Conservation (phyloP, 2,888 invertebrate species). For the Patella ulyssiponensis region DNA sequence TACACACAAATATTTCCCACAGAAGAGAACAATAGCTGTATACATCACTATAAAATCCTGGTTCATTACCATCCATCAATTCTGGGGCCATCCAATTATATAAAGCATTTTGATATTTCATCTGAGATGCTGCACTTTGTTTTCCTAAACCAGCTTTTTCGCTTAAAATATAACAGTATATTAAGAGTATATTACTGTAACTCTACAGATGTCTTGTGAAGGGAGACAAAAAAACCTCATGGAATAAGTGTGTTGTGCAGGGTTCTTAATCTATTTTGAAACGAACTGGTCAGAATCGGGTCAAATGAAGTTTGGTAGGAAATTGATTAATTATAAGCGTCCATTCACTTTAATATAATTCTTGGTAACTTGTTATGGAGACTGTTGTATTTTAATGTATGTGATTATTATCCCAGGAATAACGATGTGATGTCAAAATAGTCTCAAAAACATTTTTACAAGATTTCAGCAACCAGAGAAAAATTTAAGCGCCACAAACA, state of each 20-base stretch:
- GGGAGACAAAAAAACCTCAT: not conserved
- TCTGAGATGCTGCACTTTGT: conserved; percentile 43
- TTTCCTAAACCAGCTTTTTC: conserved; percentile 55
- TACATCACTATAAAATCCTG: conserved; percentile 69
- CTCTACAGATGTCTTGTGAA: not conserved
- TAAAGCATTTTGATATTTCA: conserved; percentile 46
- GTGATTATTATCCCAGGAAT: too few species aligned
- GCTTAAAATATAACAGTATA: conserved; percentile 34
- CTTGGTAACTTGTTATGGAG: too few species aligned
- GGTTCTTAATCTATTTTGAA: too few species aligned
- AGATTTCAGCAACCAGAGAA: too few species aligned
- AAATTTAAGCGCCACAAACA: too few species aligned
- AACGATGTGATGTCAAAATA: too few species aligned
- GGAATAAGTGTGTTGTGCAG: not conserved
- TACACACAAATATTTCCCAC: conserved; percentile 72
- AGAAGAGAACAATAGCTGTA: conserved; percentile 72
- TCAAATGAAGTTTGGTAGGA: too few species aligned
- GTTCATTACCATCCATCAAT: conserved; percentile 66
- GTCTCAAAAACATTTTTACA: too few species aligned
- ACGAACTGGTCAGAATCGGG: not conserved
- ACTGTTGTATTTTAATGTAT: too few species aligned
- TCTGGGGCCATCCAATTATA: conserved; percentile 74
- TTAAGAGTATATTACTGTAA: not conserved
- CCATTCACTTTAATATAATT: too few species aligned
- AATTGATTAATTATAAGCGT: too few species aligned